Evolutionary conservation across 2,113 vertebrate species (phyloP).

Genomic region (Bubo blakistoni): DNA sequence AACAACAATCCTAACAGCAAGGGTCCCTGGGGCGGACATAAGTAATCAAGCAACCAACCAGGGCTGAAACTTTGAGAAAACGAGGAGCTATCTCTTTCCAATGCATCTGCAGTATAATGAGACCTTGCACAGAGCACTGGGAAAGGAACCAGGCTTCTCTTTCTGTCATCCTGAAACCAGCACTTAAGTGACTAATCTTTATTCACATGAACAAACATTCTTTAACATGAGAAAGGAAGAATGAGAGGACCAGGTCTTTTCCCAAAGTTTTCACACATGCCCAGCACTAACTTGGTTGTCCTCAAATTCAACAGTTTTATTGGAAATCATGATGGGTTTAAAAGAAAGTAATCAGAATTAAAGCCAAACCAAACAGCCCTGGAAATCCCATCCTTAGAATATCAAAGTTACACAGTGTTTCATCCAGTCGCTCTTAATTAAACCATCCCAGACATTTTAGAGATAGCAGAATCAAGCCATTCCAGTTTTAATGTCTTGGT

Average conservation of each 20-base stretch:
- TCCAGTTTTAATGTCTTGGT: not conserved
- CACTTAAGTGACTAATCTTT: accelerated
- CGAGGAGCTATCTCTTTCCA: constrained; percentile 9
- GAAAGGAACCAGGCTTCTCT: not conserved
- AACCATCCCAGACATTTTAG: not conserved
- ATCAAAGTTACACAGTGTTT: accelerated
- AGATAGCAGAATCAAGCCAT: not conserved
- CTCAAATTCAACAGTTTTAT: not conserved
- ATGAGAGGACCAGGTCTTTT: not conserved
- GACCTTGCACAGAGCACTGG: not conserved
- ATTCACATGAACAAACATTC: not conserved
- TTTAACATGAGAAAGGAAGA: not conserved
- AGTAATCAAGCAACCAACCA: not conserved
- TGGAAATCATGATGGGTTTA: not conserved
- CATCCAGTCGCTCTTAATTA: not conserved
- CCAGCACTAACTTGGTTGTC: not conserved
- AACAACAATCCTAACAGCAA: constrained; percentile 54
- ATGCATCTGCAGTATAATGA: not conserved
- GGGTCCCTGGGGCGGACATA: constrained; percentile 43
- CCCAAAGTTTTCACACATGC: not conserved
- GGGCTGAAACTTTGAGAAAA: constrained; percentile 41
- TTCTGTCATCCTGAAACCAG: not conserved
- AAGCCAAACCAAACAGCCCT: not conserved
- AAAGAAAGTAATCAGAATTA: not conserved
- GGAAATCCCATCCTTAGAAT: not conserved